phyloP scores from a whole-genome alignment of 2,888 invertebrate species.

The Zaprionus lineosus region DNA sequence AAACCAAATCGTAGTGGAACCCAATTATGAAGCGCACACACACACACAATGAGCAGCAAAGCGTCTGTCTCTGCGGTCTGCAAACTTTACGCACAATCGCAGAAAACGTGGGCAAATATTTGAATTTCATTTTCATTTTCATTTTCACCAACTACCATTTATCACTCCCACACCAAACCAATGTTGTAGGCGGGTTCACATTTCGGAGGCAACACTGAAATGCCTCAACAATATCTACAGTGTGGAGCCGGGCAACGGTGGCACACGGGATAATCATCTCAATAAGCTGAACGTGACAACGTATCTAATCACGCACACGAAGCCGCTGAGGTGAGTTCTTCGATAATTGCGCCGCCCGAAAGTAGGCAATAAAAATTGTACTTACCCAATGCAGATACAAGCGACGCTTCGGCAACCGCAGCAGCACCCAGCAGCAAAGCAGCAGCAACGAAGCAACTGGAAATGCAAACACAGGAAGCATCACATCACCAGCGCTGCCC shows the following conservation, averaged over 20 bases:
- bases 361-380: slow-evolving; percentile 6
- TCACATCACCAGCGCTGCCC: slow-evolving; percentile 49
- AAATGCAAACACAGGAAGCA: too few relatives aligned
- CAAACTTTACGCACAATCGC: slow-evolving; percentile 58
- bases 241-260: slow-evolving; percentile 96
- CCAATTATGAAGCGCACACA: slow-evolving; percentile 64
- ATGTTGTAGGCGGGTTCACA: slow-evolving; percentile 94
- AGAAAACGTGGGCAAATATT: slow-evolving; percentile 67
- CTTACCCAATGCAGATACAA: slow-evolving; percentile 69
- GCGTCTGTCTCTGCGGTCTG: slow-evolving; percentile 17
- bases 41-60: slow-evolving; percentile 9
- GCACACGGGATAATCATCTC: slow-evolving; percentile 91
- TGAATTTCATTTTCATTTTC: slow-evolving; percentile 73
- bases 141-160: slow-evolving; percentile 67
- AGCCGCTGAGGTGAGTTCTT: slow-evolving; percentile 86
- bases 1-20: slow-evolving; percentile 36
- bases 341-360: neutral
- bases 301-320: slow-evolving; percentile 92
- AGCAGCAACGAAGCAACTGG: slow-evolving; percentile 41
- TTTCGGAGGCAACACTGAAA: slow-evolving; percentile 93
- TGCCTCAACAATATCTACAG: slow-evolving; percentile 95
- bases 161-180: neutral
- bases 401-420: slow-evolving; percentile 81
- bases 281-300: slow-evolving; percentile 93
- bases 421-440: slow-evolving; percentile 69